phyloP scores from a whole-genome alignment of 2,797 vertebrate genomes.

The Spheniscus humboldti region DNA sequence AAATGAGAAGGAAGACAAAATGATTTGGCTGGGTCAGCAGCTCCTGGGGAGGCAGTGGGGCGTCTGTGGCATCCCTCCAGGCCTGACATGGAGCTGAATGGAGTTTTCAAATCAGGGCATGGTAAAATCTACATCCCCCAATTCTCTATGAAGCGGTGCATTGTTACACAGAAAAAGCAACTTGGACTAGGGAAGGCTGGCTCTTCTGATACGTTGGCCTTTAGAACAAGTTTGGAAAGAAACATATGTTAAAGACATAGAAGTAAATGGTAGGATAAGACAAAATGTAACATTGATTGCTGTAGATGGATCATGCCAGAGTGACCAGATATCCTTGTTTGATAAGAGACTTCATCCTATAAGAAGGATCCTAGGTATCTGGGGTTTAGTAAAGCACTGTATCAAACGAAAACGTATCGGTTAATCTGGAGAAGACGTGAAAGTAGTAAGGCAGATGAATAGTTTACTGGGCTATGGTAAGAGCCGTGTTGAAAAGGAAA shows the following conservation, averaged over 20 bases:
- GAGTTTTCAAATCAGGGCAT: not conserved
- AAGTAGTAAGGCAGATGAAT: not conserved
- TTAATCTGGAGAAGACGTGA: not conserved
- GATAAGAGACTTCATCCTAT: not conserved
- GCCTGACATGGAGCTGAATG: not conserved
- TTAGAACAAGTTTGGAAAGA: not conserved
- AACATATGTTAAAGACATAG: not conserved
- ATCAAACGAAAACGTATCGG: accelerated
- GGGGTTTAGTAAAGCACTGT: not conserved
- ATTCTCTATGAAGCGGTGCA: not conserved
- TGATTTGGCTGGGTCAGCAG: not conserved
- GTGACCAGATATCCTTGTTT: not conserved
- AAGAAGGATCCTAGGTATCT: not conserved
- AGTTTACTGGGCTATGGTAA: not conserved
- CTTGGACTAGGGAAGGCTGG: not conserved
- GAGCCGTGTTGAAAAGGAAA: not conserved
- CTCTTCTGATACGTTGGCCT: not conserved
- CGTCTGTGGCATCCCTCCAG: not conserved
- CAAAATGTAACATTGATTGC: not conserved
- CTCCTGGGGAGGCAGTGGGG: not conserved
- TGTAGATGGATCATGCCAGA: not conserved
- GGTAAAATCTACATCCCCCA: not conserved
- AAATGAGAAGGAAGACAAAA: not conserved
- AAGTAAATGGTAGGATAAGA: not conserved
- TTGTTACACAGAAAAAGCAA: not conserved